Conservation (phyloP, 2,113 vertebrate species). For the Burhinus bistriatus region DNA sequence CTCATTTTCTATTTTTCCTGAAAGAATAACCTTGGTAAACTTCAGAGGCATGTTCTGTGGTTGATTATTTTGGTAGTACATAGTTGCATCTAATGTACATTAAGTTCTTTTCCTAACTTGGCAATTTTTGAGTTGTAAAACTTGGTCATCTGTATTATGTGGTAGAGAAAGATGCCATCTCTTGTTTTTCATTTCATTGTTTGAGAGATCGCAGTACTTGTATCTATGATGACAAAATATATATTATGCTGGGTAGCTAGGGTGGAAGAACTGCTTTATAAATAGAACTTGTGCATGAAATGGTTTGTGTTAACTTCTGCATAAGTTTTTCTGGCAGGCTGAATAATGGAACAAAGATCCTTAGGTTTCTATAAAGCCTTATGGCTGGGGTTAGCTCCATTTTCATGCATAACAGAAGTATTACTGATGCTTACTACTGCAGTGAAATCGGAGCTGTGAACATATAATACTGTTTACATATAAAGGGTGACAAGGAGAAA, state of each 20-base stretch:
- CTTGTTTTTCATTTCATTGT: constrained; percentile 3
- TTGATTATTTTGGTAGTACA: background rate
- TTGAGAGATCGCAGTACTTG: constrained; percentile 35
- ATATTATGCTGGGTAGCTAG: background rate
- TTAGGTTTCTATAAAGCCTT: background rate
- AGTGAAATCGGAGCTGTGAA: background rate
- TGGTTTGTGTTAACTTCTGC: constrained; percentile 28
- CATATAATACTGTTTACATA: background rate
- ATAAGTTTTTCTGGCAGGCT: background rate
- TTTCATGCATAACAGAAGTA: background rate
- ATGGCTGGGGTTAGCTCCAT: background rate
- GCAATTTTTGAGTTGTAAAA: background rate
- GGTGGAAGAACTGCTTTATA: constrained; percentile 20
- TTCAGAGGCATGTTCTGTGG: background rate
- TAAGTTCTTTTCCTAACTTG: constrained; percentile 2
- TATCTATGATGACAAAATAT: constrained; percentile 30
- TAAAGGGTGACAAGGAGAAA: background rate
- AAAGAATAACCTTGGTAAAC: background rate
- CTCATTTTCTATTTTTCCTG: background rate
- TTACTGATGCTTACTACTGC: background rate
- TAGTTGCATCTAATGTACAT: background rate
- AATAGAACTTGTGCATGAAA: constrained; percentile 17
- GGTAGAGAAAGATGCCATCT: background rate
- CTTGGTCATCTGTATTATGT: background rate
- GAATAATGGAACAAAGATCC: background rate